phyloP scores from a whole-genome alignment of 2,888 invertebrate genomes.

The Imbricaverruca yamaguchii region DNA sequence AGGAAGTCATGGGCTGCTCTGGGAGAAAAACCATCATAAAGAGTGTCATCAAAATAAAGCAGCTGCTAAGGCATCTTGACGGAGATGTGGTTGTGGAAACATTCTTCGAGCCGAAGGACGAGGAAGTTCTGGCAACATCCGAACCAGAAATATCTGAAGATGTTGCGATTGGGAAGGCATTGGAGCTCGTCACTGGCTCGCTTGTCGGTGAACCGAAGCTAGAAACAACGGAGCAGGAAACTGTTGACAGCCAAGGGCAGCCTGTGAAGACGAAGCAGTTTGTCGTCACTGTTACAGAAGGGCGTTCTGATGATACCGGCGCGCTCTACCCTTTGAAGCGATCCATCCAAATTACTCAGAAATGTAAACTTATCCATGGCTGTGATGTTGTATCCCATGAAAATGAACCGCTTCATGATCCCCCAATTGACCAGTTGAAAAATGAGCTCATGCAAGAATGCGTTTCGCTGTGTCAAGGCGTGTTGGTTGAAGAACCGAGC shows the following conservation, averaged over 20 bases:
- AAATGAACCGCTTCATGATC: neutral
- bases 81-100: neutral
- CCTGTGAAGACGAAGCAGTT: neutral
- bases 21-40: neutral
- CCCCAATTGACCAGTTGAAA: neutral
- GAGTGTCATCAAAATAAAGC: neutral
- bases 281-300: neutral
- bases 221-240: neutral
- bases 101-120: neutral
- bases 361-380: neutral
- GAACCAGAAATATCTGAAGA: neutral
- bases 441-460: neutral
- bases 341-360: neutral
- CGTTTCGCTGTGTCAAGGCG: neutral
- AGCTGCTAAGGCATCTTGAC: no score
- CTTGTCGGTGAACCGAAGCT: neutral
- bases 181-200: neutral
- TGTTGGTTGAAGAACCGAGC: neutral
- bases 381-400: neutral
- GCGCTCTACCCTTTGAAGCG: neutral
- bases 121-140: neutral
- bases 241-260: neutral
- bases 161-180: neutral
- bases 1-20: neutral
- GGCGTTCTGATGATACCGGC: neutral